Base-by-base conservation (phyloP, 2,113 vertebrate species). In the Bungarus multicinctus region DNA sequence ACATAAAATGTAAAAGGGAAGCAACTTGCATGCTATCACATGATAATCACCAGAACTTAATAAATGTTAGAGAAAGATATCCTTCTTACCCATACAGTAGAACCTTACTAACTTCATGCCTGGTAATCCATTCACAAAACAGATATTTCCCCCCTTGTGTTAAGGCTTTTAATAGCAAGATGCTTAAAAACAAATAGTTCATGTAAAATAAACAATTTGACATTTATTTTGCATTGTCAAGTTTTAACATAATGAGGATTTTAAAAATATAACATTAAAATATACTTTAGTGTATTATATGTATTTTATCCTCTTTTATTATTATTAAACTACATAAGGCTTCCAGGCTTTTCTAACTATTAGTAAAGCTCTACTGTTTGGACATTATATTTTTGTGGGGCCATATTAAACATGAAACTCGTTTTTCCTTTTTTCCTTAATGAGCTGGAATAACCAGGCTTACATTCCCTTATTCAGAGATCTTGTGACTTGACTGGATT, bases 381-480 rank as follows among this genome's bases (percentile, higher is more conserved):
- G 88, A 85, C 94, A 90, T 85, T 88, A 85, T 94, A 95, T 96
- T 95, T 92, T 93, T 92, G 53, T 11, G 88, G 94, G 94, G 96
- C 96, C 95, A 94, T 96, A 95, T 94, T 96, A 94, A 93, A 92
- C 92, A 91, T 47, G 91, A 92, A 95, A 95, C 95, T 96, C 91
- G 91, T 97, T 97, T 53, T 96, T 92, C 85, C 89, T 87, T 92
- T 92, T 34, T 92, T 96, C 97, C 97, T 97, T 96, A 95, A 54
- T 96, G 90, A 95, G 95, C 94, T 97, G 93, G 95, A 97, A 96
- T 94, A 96, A 94, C 92, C 89, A 94, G 93, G 91, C 43, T 54
- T 95, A 94, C 96, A 96, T 97, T 98, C 96, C 95, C 95, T 92
- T 94, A 85, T 30, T n/a, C 89, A 94, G 93, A 95, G 93, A 92